Base-by-base conservation (phyloP, 2,888 invertebrate species). In the Smittia sp. region DNA sequence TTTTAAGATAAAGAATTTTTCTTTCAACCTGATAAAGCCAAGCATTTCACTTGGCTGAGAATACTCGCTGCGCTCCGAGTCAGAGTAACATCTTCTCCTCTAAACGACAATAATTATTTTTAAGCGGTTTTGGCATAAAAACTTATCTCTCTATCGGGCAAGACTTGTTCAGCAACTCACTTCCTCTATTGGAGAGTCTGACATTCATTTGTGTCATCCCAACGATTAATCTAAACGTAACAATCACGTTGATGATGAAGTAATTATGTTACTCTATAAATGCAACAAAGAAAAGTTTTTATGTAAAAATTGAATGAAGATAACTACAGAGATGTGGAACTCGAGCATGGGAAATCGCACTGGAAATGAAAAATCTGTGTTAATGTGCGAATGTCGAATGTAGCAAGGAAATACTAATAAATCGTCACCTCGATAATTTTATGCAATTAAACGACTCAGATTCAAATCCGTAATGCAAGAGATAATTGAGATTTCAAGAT, bases 401-500 rank as follows among this genome's bases (percentile, higher is more conserved):
- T 39, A 13, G 13, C 7, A 39, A 39, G 39, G 39, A 39, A 13
- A 39, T 9, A 39, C 7, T 9, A 9, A 13, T 39, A 9, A 13
- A 7, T 39, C 46, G 46, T 24, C 58, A 58, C 58, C 24, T 58
- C 58, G 22, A 24, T 58, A 58, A 58, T 58, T 18, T 27, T 63
- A 1, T 63, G 25, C 11, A 63, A 63, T 63, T 63, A 27, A 58
- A 22, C 58, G 58, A 22, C 58, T 58, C 3, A 6, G 18, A 22
- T 1, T 18, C 3, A 58, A 18, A 4, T 27, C 27, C 27, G n/a
- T 27, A n/a, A 27, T 63, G 63, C 9, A 4, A 11, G 3, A 25
- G n/a, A 27, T 63, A 63, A 63, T 63, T 63, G 63, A 63, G 63
- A 63, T 63, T 25, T 58, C 27, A 22, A 63, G 22, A 63, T 63